Conservation (phyloP, 2,113 vertebrate genomes). For the Myiopsitta monachus region DNA sequence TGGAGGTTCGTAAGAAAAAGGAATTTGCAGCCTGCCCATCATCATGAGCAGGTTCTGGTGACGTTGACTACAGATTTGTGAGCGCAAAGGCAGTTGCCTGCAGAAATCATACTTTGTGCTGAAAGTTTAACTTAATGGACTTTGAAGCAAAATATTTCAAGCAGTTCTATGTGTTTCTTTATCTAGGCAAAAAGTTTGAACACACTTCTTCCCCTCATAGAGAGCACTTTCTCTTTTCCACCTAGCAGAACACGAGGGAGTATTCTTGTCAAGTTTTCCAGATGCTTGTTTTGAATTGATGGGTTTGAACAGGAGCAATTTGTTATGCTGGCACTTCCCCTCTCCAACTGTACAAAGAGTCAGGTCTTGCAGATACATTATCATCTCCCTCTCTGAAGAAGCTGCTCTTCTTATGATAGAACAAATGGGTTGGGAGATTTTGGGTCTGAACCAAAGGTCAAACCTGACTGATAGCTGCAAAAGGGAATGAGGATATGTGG, state of each 20-base stretch:
- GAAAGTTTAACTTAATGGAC: not conserved
- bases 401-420: conserved; percentile 1
- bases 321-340: conserved; percentile 55
- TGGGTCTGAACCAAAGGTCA: conserved; percentile 53
- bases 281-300: conserved; percentile 72
- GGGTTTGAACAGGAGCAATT: conserved; percentile 61
- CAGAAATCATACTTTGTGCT: not conserved
- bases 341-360: conserved; percentile 29
- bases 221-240: conserved; percentile 41
- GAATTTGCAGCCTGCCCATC: not conserved
- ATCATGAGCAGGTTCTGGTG: not conserved
- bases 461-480: conserved; percentile 32
- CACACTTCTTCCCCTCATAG: not conserved
- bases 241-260: conserved; percentile 41
- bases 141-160: conserved; percentile 14
- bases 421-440: conserved; percentile 39
- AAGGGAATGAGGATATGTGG: not conserved
- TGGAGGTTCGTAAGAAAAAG: not conserved
- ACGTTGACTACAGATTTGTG: not conserved
- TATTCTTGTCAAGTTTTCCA: conserved; percentile 68
- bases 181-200: not conserved
- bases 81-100: not conserved
- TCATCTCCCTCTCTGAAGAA: conserved; percentile 41
- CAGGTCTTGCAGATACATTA: conserved; percentile 50
- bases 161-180: not conserved